Evolutionary conservation across 2,113 vertebrate genomes (phyloP).

Genomic region (Fulmarus glacialis): DNA sequence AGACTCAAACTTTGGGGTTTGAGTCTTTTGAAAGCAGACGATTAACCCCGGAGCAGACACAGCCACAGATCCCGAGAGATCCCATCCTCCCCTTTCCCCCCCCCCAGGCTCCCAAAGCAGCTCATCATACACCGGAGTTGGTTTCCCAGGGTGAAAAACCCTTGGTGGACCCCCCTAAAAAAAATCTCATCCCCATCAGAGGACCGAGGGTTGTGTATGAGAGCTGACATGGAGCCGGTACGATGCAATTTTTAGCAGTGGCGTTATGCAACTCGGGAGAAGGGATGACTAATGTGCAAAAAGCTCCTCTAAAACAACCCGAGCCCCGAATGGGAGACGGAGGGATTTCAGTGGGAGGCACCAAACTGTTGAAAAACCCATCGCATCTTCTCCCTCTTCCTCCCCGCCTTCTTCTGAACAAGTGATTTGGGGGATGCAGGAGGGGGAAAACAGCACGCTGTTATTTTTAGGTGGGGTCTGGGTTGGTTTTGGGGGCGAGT

Average conservation of each 20-base stretch:
- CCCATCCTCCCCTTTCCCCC: background rate
- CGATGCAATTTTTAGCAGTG: constrained; percentile 75
- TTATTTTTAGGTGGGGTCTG: background rate
- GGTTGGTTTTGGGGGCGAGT: background rate
- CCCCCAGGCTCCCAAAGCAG: background rate
- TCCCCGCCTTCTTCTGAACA: background rate
- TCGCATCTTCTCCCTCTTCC: background rate
- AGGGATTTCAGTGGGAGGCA: constrained; percentile 59
- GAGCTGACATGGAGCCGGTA: constrained; percentile 54
- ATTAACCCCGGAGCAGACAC: background rate
- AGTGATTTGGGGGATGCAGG: background rate
- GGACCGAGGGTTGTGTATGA: background rate
- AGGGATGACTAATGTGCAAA: constrained; percentile 68
- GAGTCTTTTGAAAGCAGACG: background rate
- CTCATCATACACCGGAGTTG: background rate
- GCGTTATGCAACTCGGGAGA: constrained; percentile 71
- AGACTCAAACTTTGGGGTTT: background rate
- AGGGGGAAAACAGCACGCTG: background rate
- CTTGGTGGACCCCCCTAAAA: background rate
- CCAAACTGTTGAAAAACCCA: constrained; percentile 27
- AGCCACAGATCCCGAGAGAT: background rate
- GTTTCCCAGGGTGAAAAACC: background rate
- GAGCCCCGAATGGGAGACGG: constrained; percentile 31
- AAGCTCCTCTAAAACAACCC: constrained; percentile 40
- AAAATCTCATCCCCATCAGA: background rate